Base-by-base conservation (phyloP, 2,888 invertebrate genomes). In the Zygothrica quintamaculata region DNA sequence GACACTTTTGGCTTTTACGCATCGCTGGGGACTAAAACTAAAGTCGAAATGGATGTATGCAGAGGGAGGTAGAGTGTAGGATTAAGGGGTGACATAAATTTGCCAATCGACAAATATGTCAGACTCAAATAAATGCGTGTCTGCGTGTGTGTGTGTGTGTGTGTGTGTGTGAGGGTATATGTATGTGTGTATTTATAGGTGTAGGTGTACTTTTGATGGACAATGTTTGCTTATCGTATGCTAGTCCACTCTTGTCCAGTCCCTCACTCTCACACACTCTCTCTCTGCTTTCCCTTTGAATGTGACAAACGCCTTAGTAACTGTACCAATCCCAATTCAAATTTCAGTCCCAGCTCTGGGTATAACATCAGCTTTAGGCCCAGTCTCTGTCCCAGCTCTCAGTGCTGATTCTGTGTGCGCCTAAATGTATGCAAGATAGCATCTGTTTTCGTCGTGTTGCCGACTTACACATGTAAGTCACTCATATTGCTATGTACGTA, bases 361-460 rank as follows among this genome's bases (percentile, higher is more conserved):
- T 12, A 29, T 9, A 29, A 9, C 29, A 9, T 9, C 29, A 29
- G 29, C 29, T 29, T n/a, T n/a, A 9, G 29, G 9, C 31, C 13
- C 51, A 50, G 25, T 7, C 8, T 26, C 48, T 26, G 25, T 37
- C 8, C 11, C 25, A 25, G 26, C 37, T 40, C 36, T 12, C 40
- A 25, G 26, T 37, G 26, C n/a, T 47, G 46, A n/a, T 52, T 40
- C 42, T 22, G 29, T 62, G 50, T 61, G 65, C 58, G 76, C 68
- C 82, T 70, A 76, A 82, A 82, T 74, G 74, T 82, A 85, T 82
- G 82, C 84, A 72, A 70, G 85, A 85, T 85, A 85, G 77, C 81
- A 85, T 82, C 86, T 82, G 84, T 85, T 85, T 84, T 85, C 77
- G 77, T 82, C 81, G 77, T 82, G 77, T 85, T 85, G 62, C 86